Evolutionary conservation across 2,888 invertebrate species (phyloP).

Genomic region (Eurytoma californica): DNA sequence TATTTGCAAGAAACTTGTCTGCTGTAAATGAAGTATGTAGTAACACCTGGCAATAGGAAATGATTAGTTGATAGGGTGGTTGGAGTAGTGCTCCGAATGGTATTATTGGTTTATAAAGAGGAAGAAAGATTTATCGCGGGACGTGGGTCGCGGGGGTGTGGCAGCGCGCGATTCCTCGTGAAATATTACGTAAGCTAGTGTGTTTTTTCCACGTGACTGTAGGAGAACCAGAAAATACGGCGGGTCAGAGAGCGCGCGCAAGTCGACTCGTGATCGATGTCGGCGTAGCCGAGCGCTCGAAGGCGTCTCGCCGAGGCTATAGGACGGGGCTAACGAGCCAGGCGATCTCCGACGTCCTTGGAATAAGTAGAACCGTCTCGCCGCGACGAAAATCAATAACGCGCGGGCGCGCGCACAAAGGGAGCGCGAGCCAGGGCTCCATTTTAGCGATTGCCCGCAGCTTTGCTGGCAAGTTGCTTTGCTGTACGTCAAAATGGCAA

Average conservation of each 20-base stretch:
- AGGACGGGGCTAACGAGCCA: too few species aligned
- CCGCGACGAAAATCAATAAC: conserved; percentile 50
- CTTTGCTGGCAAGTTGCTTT: background rate
- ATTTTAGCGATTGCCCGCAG: conserved; percentile 32
- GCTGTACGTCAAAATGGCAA: too few species aligned
- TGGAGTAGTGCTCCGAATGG: background rate
- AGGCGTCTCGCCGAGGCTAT: conserved; percentile 3
- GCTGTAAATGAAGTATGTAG: background rate
- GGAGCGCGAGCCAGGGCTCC: conserved; percentile 35
- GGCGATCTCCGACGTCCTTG: too few species aligned
- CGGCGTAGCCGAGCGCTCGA: background rate
- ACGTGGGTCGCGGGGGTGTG: conserved; percentile 36
- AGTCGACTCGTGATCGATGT: conserved; percentile 41
- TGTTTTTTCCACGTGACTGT: conserved; percentile 52
- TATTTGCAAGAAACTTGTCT: background rate
- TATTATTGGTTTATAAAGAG: conserved; percentile 24
- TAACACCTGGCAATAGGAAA: background rate
- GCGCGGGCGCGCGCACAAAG: background rate
- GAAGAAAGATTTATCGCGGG: background rate
- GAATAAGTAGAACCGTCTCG: background rate
- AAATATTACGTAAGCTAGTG: conserved; percentile 49
- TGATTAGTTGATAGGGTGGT: background rate
- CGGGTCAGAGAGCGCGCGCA: conserved; percentile 28
- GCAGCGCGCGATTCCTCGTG: conserved; percentile 38
- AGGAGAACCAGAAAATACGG: conserved; percentile 5